Conservation (phyloP, 1,140 invertebrate species). For the Drosophila obscura region DNA sequence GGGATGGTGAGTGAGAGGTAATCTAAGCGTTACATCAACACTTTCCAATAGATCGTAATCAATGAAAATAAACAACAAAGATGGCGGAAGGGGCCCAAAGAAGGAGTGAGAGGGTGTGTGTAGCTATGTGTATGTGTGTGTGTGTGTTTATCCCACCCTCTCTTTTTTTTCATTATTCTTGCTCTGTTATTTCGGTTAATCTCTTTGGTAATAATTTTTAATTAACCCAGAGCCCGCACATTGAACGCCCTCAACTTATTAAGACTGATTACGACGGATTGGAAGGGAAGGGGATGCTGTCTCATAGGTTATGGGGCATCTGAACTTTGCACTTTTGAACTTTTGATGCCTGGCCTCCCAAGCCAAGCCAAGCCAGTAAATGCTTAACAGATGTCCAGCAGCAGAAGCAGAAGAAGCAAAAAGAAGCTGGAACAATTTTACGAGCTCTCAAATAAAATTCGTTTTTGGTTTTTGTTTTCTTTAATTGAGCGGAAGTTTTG, state of each 20-base stretch:
- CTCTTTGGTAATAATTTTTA: conserved; percentile 72
- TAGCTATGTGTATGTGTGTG: neutral
- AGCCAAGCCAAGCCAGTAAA: conserved; percentile 7
- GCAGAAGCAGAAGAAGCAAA: no score
- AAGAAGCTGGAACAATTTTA: neutral
- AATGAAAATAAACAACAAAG: neutral
- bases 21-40: conserved; percentile 29
- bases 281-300: neutral
- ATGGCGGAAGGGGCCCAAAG: neutral
- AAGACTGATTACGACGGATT: conserved; percentile 40
- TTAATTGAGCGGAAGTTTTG: conserved; percentile 19
- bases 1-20: neutral
- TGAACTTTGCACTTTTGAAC: conserved; percentile 52
- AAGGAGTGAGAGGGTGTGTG: neutral
- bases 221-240: conserved; percentile 59
- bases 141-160: conserved; percentile 4
- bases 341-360: conserved; percentile 9
- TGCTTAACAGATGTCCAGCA: conserved; percentile 22
- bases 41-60: conserved; percentile 25
- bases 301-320: conserved; percentile 1
- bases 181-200: conserved; percentile 45
- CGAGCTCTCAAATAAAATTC: conserved; percentile 17
- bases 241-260: conserved; percentile 48
- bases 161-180: neutral
- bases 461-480: neutral